Evolutionary conservation across 1,140 invertebrate genomes (phyloP).

Genomic region (Periplaneta americana): DNA sequence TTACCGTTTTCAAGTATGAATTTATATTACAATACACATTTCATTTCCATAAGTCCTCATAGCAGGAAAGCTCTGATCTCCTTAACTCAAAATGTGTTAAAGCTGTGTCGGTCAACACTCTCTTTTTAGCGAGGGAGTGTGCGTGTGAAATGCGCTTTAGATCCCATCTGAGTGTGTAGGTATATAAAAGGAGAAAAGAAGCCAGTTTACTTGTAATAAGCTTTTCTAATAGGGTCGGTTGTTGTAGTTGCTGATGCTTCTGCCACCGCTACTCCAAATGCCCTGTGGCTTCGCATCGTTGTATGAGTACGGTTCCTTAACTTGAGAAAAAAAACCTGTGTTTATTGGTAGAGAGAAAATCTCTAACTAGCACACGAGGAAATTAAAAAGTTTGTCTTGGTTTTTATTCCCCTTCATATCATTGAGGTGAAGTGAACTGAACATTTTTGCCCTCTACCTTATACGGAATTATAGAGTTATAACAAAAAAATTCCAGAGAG

Average conservation of each 20-base stretch:
- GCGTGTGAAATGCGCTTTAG: neutral
- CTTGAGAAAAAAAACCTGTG: neutral
- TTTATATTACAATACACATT: neutral
- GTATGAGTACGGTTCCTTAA: neutral
- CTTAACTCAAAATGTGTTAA: neutral
- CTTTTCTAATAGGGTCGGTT: neutral
- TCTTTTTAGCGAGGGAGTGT: neutral
- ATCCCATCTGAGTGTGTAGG: too few relatives aligned
- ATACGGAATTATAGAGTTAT: neutral
- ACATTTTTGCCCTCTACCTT: neutral
- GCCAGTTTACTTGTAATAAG: neutral
- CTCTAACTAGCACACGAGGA: neutral
- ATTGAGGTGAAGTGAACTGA: neutral
- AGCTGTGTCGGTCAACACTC: neutral
- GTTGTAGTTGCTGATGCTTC: neutral
- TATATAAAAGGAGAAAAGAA: neutral
- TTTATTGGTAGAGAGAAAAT: neutral
- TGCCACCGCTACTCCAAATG: neutral
- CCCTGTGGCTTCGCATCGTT: neutral
- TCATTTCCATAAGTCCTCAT: neutral
- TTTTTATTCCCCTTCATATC: neutral
- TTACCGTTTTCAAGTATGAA: neutral
- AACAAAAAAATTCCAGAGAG: neutral
- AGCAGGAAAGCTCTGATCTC: too few relatives aligned
- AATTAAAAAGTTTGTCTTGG: neutral